phyloP scores from a whole-genome alignment of 2,113 vertebrate genomes.

The Martes martes region DNA sequence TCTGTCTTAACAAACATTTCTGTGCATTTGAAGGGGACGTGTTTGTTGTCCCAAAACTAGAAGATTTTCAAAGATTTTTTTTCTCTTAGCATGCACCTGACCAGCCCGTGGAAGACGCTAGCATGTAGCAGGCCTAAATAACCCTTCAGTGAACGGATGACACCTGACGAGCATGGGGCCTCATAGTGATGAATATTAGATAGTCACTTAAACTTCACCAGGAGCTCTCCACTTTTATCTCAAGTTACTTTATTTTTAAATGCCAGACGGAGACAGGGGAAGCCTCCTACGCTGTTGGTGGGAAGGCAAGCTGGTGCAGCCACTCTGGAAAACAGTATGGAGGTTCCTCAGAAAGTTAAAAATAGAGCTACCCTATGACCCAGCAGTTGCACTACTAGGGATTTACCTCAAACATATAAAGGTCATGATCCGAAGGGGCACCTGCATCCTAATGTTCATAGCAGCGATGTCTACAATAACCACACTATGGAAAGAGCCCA shows the following conservation, averaged over 20 bases:
- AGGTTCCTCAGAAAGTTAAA: background rate
- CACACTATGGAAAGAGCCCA: background rate
- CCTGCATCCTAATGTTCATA: background rate
- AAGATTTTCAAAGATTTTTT: background rate
- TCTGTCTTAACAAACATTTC: background rate
- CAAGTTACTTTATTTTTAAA: background rate
- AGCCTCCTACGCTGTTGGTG: background rate
- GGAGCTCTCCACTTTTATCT: background rate
- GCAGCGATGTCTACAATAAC: too few species aligned
- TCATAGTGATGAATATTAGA: too few species aligned
- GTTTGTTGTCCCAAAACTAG: background rate
- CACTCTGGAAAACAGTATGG: background rate
- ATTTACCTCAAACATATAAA: background rate
- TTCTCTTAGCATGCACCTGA: background rate
- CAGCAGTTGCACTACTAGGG: background rate
- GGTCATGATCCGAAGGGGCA: background rate
- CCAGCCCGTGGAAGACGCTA: background rate
- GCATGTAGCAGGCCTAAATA: fast-evolving
- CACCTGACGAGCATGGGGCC: fast-evolving
- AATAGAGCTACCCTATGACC: background rate
- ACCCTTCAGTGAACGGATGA: background rate
- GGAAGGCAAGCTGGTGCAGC: background rate
- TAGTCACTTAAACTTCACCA: background rate
- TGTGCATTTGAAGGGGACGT: background rate
- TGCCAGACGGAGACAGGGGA: background rate